A percentile compares a stretch with the other conserved stretches of the same genome.
Evolutionary conservation across 2,888 invertebrate genomes (phyloP).

Genomic region (Plusia festucae): DNA sequence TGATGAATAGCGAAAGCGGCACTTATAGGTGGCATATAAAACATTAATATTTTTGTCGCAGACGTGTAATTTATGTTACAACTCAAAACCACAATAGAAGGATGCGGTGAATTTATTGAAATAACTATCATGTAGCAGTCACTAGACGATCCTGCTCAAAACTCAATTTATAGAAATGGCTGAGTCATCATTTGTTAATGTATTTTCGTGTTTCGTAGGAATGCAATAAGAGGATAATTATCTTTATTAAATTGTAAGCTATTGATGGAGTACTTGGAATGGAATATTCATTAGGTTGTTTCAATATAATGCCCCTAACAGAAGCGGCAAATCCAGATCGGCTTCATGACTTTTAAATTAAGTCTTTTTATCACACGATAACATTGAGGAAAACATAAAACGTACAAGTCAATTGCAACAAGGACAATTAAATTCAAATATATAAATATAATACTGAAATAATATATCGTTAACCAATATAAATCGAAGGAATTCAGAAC

Average conservation of each 20-base stretch:
- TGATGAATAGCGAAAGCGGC: conserved; percentile 28
- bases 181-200: conserved; percentile 44
- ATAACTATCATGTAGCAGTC: conserved; percentile 63
- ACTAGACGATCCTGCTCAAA: conserved; percentile 38
- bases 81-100: conserved; percentile 70
- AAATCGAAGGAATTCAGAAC: neutral
- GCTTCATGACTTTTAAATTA: conserved; percentile 27
- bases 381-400: neutral
- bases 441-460: neutral
- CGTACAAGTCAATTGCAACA: neutral
- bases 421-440: neutral
- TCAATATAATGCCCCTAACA: conserved; percentile 7
- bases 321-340: conserved; percentile 19
- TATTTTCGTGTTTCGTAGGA: conserved; percentile 38
- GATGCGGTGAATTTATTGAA: conserved; percentile 76
- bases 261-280: conserved; percentile 20
- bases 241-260: conserved; percentile 20
- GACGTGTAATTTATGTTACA: conserved; percentile 68
- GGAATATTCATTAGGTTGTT: conserved; percentile 15
- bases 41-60: conserved; percentile 63
- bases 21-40: conserved; percentile 54
- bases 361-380: conserved; percentile 4
- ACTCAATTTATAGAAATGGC: conserved; percentile 38
- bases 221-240: conserved; percentile 45
- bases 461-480: neutral